A percentile compares a stretch with the other conserved stretches of the same genome.
Conservation (phyloP, 2,113 vertebrate genomes). For the Lichenostomus cassidix region DNA sequence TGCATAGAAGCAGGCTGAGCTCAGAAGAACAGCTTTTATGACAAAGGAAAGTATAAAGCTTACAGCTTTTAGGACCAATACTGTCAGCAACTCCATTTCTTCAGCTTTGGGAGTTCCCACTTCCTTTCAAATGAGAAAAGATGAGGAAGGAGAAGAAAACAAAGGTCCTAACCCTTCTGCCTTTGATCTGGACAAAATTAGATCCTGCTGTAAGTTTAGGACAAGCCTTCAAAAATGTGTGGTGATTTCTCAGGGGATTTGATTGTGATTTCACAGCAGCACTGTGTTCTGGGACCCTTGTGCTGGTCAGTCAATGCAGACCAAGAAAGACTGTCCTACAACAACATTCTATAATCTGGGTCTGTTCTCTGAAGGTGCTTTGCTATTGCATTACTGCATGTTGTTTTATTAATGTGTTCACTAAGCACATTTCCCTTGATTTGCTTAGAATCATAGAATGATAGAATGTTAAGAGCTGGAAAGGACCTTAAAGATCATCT, state of each 20-base stretch:
- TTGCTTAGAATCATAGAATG: neutral
- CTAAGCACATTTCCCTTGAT: neutral
- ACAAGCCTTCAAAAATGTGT: neutral
- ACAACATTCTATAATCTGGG: neutral
- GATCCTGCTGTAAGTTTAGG: neutral
- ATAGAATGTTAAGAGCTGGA: neutral
- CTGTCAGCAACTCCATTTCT: neutral
- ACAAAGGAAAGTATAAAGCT: neutral
- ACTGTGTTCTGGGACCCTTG: neutral
- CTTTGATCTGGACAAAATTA: neutral
- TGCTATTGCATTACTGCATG: neutral
- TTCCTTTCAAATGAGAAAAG: neutral
- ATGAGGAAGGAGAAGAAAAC: neutral
- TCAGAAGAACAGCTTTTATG: neutral
- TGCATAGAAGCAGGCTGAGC: neutral
- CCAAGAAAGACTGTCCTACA: neutral
- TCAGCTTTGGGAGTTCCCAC: neutral
- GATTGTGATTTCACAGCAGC: neutral
- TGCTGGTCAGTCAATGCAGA: neutral
- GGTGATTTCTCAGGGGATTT: neutral
- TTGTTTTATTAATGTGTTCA: neutral
- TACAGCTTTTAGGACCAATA: neutral
- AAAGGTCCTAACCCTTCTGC: neutral
- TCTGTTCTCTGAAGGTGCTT: neutral
- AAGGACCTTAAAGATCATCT: neutral